Evolutionary conservation across 2,888 invertebrate species (phyloP).

Genomic region (Melinaea marsaeus): DNA sequence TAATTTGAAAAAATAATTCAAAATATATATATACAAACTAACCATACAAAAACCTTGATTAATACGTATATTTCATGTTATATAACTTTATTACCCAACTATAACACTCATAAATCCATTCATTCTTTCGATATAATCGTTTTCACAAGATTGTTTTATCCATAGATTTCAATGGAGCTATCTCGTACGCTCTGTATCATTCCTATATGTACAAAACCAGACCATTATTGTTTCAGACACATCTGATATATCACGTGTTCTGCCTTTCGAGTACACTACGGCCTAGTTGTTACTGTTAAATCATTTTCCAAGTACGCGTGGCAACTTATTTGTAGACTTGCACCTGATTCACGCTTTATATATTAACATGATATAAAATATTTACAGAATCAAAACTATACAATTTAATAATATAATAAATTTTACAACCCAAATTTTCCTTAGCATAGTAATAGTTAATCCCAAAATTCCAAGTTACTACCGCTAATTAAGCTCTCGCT

Average conservation of each 20-base stretch:
- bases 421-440: too few relatives aligned
- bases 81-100: too few relatives aligned
- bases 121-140: too few relatives aligned
- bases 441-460: too few relatives aligned
- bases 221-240: slow-evolving; percentile 21
- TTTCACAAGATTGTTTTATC: neutral
- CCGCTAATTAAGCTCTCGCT: too few relatives aligned
- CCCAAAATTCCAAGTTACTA: too few relatives aligned
- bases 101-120: too few relatives aligned
- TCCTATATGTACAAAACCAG: slow-evolving; percentile 14
- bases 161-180: slow-evolving; percentile 15
- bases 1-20: too few relatives aligned
- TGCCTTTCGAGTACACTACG: slow-evolving; percentile 20
- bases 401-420: too few relatives aligned
- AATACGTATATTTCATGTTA: too few relatives aligned
- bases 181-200: slow-evolving; percentile 14
- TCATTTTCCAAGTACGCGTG: slow-evolving; percentile 20
- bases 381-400: neutral
- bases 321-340: neutral
- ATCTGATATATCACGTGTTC: slow-evolving; percentile 26
- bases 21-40: too few relatives aligned
- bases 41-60: too few relatives aligned
- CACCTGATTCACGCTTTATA: neutral
- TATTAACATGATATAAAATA: slow-evolving; percentile 15
- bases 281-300: slow-evolving; percentile 20